Base-by-base conservation (phyloP, 2,888 invertebrate genomes). In the Oxytorus armatus region DNA sequence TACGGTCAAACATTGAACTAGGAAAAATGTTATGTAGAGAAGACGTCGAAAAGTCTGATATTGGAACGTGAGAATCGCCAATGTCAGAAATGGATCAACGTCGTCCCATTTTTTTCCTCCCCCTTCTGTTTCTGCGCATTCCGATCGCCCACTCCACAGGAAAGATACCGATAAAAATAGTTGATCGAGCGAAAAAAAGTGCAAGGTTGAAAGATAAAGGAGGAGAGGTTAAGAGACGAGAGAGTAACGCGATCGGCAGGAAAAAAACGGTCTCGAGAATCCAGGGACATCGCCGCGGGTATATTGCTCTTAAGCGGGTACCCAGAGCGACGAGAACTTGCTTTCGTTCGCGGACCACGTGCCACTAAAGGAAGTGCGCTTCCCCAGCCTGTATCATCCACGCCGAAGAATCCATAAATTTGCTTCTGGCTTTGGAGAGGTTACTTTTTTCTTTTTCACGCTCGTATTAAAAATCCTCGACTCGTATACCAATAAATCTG, bases 281-380 rank as follows among this genome's bases (percentile, higher is more conserved):
- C n/a, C 81, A 53, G 59, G 77, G 69, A 77, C 77, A 65, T 4
- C 16, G n/a, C n/a, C n/a, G n/a, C n/a, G 16, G 59, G 70, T 51
- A 47, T 76, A 69, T 75, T 68, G 57, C 65, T 57, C 70, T 57
- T 44, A n/a, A n/a, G 75, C 75, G 47, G 63, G 73, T 74, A 55
- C 25, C n/a, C 16, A 68, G 39, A 66, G 57, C n/a, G n/a, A n/a
- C n/a, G n/a, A 61, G 8, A 29, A 68, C 53, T n/a, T 53, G 68
- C 68, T 81, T 81, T 81, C 81, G 74, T 77, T 77, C 77, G 74
- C 77, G 65, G 44, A 74, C 76, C 68, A 77, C 80, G 77, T 55
- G 69, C 81, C 81, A 63, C 53, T 74, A 65, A 81, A 81, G 81
- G 81, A 81, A 70, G 65, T 74, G n/a, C 23, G 36, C 55, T 39